Evolutionary conservation across 2,113 vertebrate genomes (phyloP).

Genomic region (Chloropsis hardwickii): DNA sequence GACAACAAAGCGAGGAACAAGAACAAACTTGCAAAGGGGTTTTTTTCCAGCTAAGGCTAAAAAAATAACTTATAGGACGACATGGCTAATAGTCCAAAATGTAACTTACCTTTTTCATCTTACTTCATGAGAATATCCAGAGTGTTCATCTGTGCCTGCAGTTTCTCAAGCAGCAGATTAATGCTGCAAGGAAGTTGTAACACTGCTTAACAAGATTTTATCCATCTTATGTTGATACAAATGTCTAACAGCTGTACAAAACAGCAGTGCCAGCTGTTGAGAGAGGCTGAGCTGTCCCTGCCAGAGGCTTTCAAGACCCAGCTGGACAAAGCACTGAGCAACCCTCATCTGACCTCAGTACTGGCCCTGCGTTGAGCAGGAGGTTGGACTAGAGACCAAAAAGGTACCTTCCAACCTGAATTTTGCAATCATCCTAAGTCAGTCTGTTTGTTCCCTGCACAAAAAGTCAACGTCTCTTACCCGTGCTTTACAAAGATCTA

Average conservation of each 20-base stretch:
- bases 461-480: not conserved
- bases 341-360: not conserved
- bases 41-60: not conserved
- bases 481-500: not conserved
- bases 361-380: not conserved
- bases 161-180: not conserved
- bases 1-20: not conserved
- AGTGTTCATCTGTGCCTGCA: not conserved
- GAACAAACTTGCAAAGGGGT: not conserved
- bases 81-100: not conserved
- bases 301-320: not conserved
- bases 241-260: not conserved
- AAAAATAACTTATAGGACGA: not conserved
- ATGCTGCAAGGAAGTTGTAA: not conserved
- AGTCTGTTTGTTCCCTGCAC: not conserved
- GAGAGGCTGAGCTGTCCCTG: not conserved
- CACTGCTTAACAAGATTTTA: not conserved
- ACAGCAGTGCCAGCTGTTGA: fast-evolving
- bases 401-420: not conserved
- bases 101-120: not conserved
- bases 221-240: not conserved
- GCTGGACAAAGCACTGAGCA: not conserved
- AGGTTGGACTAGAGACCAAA: not conserved
- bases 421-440: not conserved
- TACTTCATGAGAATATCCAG: not conserved